Evolutionary conservation across 2,888 invertebrate species (phyloP).

Genomic region (Metalampra italica): DNA sequence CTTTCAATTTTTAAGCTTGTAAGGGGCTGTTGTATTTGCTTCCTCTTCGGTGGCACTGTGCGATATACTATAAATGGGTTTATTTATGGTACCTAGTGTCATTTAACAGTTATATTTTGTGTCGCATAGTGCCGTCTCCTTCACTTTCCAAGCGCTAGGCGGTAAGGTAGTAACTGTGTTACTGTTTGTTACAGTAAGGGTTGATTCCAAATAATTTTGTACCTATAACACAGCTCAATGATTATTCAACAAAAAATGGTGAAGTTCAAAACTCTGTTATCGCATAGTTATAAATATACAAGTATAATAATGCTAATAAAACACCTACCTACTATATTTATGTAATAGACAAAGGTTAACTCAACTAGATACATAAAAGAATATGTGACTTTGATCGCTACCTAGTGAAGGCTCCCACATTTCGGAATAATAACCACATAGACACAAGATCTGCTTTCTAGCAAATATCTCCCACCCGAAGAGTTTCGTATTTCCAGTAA

Average conservation of each 20-base stretch:
- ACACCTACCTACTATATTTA: slow-evolving; percentile 8
- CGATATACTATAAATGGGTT: slow-evolving; percentile 11
- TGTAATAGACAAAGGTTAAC: background rate
- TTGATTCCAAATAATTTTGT: slow-evolving; percentile 60
- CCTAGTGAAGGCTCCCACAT: background rate
- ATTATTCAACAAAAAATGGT: slow-evolving; percentile 33
- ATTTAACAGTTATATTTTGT: slow-evolving; percentile 2
- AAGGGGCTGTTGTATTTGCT: slow-evolving; percentile 44
- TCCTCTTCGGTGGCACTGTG: slow-evolving; percentile 7
- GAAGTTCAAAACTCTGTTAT: slow-evolving; percentile 42
- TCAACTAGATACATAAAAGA: slow-evolving; percentile 13
- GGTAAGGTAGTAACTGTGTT: slow-evolving; percentile 42
- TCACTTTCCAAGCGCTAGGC: slow-evolving; percentile 51
- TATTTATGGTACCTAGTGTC: background rate
- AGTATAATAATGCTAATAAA: slow-evolving; percentile 9
- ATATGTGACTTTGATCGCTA: background rate
- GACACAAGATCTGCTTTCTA: background rate
- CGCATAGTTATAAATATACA: slow-evolving; percentile 35
- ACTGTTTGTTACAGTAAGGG: slow-evolving; percentile 52
- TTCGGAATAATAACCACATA: background rate
- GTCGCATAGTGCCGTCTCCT: slow-evolving; percentile 18
- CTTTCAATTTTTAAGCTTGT: slow-evolving; percentile 39
- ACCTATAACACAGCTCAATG: slow-evolving; percentile 60
- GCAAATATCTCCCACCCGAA: background rate
- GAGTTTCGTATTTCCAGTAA: background rate